Conservation (phyloP, 2,113 vertebrate species). For the Vulpes lagopus region DNA sequence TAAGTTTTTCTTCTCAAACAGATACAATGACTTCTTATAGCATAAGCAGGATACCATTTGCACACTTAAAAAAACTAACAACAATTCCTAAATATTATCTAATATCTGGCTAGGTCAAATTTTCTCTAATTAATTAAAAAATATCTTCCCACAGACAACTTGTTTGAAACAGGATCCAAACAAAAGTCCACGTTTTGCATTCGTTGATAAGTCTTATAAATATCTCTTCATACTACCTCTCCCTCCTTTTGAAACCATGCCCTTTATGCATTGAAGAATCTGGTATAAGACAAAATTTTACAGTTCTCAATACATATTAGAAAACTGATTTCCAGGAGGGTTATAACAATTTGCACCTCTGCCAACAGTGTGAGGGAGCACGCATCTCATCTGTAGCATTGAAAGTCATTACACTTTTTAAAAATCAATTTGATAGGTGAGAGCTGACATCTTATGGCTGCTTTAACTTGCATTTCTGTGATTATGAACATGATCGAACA, state of each 20-base stretch:
- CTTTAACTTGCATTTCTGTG: constrained; percentile 21
- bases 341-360: background rate
- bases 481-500: background rate
- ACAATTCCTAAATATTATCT: background rate
- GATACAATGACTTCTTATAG: background rate
- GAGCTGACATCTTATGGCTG: background rate
- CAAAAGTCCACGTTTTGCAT: background rate
- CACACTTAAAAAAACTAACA: background rate
- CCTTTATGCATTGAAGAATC: background rate
- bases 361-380: background rate
- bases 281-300: background rate
- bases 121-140: background rate
- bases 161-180: background rate
- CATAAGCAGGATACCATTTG: background rate
- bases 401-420: background rate
- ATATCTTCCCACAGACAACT: background rate
- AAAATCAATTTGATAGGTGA: constrained; percentile 56
- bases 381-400: background rate
- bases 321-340: background rate
- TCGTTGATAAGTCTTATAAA: background rate
- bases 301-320: background rate
- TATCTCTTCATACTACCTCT: background rate
- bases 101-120: background rate
- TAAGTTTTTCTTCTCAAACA: background rate
- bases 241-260: background rate